phyloP scores from a whole-genome alignment of 2,797 vertebrate genomes.

The Fratercula arctica region DNA sequence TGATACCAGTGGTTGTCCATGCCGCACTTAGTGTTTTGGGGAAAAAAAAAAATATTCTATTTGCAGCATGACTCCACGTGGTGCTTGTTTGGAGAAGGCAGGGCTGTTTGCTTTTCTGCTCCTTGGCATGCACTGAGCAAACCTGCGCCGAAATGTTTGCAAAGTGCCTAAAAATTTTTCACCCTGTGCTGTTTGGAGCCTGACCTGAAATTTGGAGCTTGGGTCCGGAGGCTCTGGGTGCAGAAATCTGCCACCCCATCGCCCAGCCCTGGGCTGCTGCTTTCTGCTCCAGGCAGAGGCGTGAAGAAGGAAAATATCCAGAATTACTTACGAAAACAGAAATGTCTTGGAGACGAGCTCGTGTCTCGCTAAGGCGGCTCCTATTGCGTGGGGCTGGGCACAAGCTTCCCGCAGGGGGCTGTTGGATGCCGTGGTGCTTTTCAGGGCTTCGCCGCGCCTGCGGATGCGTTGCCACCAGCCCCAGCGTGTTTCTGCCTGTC shows the following conservation, averaged over 20 bases:
- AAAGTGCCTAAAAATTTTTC: accelerated
- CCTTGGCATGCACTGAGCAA: neutral
- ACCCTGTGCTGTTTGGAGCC: accelerated
- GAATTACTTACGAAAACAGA: neutral
- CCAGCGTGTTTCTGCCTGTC: neutral
- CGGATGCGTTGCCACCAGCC: neutral
- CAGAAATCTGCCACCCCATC: neutral
- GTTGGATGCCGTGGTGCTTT: neutral
- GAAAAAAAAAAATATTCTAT: accelerated
- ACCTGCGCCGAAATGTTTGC: accelerated
- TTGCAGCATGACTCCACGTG: accelerated
- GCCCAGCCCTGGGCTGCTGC: neutral
- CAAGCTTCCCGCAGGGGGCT: neutral
- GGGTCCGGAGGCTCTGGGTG: neutral
- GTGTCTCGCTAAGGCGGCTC: neutral
- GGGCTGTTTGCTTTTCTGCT: neutral
- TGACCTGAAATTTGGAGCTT: neutral
- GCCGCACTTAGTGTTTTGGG: neutral
- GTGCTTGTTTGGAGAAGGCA: neutral
- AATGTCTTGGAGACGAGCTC: neutral
- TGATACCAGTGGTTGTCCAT: accelerated
- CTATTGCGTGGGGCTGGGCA: neutral
- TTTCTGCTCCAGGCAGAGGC: accelerated
- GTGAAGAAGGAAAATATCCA: accelerated
- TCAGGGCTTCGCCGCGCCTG: neutral